phyloP scores from a whole-genome alignment of 2,888 invertebrate species.

The Meiosimyza platycephala region DNA sequence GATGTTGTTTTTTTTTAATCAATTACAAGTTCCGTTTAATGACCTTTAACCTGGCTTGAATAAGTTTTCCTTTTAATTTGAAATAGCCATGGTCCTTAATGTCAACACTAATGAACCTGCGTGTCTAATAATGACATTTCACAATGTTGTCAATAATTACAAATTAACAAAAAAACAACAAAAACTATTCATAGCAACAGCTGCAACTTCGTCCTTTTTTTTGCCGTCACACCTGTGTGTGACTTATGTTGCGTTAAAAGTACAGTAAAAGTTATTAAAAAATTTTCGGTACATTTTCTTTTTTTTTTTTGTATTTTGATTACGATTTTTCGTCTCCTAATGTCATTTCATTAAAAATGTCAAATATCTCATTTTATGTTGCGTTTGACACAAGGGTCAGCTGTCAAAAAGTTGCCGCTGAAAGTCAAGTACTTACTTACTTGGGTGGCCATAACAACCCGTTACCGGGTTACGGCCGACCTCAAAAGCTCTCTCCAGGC shows the following conservation, averaged over 20 bases:
- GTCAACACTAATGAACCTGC: slow-evolving; percentile 24
- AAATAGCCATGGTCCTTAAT: too few species aligned
- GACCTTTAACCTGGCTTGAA: too few species aligned
- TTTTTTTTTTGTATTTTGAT: neutral
- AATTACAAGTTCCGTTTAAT: too few species aligned
- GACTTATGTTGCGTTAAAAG: too few species aligned
- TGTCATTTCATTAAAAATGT: slow-evolving; percentile 14
- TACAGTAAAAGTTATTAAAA: too few species aligned
- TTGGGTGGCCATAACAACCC: too few species aligned
- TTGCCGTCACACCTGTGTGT: too few species aligned
- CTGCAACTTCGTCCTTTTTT: too few species aligned
- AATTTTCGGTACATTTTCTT: neutral
- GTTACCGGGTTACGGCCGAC: too few species aligned
- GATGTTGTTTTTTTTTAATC: too few species aligned
- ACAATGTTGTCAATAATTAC: slow-evolving; percentile 35
- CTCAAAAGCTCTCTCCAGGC: too few species aligned
- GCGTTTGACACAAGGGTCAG: slow-evolving; percentile 35
- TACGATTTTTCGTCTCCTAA: neutral
- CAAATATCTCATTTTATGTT: neutral
- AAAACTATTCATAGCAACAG: neutral
- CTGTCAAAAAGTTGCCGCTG: slow-evolving; percentile 21
- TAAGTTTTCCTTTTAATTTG: too few species aligned
- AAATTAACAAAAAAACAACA: slow-evolving; percentile 15
- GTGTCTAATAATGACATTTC: slow-evolving; percentile 36
- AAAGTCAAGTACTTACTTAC: slow-evolving; percentile 31